Base-by-base conservation (phyloP, 2,113 vertebrate genomes). In the Poecilia latipinna region DNA sequence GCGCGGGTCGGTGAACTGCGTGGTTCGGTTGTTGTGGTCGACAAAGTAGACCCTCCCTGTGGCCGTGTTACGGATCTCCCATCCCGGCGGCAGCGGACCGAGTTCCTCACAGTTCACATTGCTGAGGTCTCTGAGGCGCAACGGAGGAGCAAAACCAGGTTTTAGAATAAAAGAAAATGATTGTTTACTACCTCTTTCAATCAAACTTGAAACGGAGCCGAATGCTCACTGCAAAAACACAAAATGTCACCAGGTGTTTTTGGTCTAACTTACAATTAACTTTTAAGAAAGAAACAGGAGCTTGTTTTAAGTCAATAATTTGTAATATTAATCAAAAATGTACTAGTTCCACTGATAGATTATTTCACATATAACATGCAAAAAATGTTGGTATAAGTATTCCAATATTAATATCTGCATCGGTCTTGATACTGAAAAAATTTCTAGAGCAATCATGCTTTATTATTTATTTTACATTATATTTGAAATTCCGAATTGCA, bases 51-150 rank as follows among this genome's bases (percentile, higher is more conserved):
- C 98, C 74, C 98, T 96, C 83, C 98, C 98, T 19, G 98, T 99
- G 72, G 98, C 98, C 0, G 98, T 99, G 93, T 99, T 99, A 22
- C 98, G 95, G 77, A 99, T 99, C 94, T 99, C 98, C 98, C 98
- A 99, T 90, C 98, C 98, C 75, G 98, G 97, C 89, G 98, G 98
- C 79, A 99, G 93, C 8, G 98, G 98, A 85, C 98, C 98, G 85
- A 99, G 94, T 90, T 99, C 98, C 92, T 99, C 98, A 91, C 98
- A 99, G 94, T 99, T 99, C 88, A 99, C 97, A 92, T 99, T 99
- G 94, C 97, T 98, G 89, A 99, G 97, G 95, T 99, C 98, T 95
- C 98, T 99, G 93, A 68, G 44, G 93, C 84, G 90, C 93, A 37
- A 63, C 19, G 65, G 48, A 79, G 51, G 31, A 44, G 31, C 15